phyloP scores from a whole-genome alignment of 2,888 invertebrate species.

The Ceratothoa steindachneri region DNA sequence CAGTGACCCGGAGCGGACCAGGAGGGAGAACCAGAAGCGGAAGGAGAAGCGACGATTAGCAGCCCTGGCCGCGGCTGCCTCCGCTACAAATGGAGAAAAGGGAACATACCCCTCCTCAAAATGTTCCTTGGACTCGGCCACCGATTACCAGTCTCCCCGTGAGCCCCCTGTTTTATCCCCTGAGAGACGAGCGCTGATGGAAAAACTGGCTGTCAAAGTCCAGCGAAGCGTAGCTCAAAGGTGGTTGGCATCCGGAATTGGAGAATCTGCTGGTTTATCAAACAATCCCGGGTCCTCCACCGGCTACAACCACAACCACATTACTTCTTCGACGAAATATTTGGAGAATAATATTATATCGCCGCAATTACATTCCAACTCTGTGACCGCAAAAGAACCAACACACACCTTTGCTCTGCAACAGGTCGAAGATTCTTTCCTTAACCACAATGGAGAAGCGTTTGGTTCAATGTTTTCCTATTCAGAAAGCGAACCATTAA shows the following conservation, averaged over 20 bases:
- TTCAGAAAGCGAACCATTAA: not conserved
- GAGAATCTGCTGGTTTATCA: not conserved
- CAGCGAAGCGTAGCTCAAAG: constrained; percentile 41
- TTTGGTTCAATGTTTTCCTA: not conserved
- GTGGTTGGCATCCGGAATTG: constrained; percentile 11
- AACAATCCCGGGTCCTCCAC: not conserved
- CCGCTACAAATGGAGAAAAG: not conserved
- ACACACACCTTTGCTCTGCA: not conserved
- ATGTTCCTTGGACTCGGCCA: not conserved
- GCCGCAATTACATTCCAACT: not conserved
- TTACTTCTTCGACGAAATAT: not conserved
- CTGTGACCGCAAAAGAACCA: not conserved
- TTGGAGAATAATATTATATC: not conserved
- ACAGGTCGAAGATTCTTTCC: not conserved
- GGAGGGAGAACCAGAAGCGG: constrained; percentile 37
- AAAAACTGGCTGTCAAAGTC: constrained; percentile 45
- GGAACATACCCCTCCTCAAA: not conserved
- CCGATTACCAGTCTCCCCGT: not conserved
- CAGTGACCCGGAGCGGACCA: constrained; percentile 36
- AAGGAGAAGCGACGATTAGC: constrained; percentile 43
- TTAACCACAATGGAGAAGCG: not conserved
- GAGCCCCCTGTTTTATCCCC: constrained; percentile 27
- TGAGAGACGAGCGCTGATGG: constrained; percentile 38
- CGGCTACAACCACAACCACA: not conserved
- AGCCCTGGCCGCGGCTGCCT: constrained; percentile 31